Conservation (phyloP, 2,888 invertebrate genomes). For the Cephus pygmeus region DNA sequence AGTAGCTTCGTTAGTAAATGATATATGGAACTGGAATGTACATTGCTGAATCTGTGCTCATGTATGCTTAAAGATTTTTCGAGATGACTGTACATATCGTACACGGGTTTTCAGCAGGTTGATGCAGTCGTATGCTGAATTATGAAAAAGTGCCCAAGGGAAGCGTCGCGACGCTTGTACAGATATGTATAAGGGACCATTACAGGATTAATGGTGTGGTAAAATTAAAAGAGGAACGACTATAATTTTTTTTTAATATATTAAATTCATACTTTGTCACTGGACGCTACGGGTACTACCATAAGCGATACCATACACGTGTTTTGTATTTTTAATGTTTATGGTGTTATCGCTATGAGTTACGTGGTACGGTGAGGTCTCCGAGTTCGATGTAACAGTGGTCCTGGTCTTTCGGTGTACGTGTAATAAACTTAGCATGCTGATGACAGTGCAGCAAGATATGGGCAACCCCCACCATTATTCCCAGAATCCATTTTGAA, state of each 20-base stretch:
- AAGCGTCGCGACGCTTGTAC: neutral
- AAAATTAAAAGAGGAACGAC: constrained; percentile 49
- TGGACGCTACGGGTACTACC: neutral
- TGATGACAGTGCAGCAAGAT: neutral
- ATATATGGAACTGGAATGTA: neutral
- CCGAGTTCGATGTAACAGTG: neutral
- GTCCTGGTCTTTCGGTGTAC: neutral
- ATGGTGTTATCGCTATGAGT: neutral
- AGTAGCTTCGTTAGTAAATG: neutral
- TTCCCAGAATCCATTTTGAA: constrained; percentile 26
- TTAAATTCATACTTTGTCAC: neutral
- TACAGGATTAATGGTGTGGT: neutral
- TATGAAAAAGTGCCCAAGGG: constrained; percentile 8
- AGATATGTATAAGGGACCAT: neutral
- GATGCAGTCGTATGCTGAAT: constrained; percentile 10
- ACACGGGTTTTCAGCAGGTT: neutral
- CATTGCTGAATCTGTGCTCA: neutral
- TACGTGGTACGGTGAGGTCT: neutral
- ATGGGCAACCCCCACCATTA: constrained; percentile 14
- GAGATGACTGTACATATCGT: neutral
- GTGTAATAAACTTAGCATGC: neutral
- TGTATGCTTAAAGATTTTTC: neutral
- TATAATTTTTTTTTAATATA: constrained; percentile 22
- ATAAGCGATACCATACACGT: neutral
- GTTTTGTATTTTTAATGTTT: neutral